Evolutionary conservation across 1,140 invertebrate genomes (phyloP).

Genomic region (Caenorhabditis inopinata): DNA sequence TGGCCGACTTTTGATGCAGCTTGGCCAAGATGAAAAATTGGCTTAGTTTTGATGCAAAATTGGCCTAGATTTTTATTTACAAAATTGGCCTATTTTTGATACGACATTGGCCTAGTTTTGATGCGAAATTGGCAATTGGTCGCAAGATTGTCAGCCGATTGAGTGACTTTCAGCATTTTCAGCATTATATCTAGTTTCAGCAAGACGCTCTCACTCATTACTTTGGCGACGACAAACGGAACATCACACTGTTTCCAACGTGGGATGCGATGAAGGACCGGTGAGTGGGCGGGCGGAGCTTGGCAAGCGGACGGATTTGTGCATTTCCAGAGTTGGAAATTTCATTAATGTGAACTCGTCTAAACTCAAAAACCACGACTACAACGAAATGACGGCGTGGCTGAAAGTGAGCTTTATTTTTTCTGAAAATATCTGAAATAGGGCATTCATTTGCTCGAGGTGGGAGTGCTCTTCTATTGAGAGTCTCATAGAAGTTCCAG

Average conservation of each 20-base stretch:
- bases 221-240: constrained; percentile 52
- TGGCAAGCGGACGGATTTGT: no score
- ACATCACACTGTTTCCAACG: constrained; percentile 54
- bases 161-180: neutral
- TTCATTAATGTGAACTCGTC: constrained; percentile 58
- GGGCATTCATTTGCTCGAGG: no score
- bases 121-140: neutral
- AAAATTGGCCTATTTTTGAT: no score
- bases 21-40: no score
- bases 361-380: constrained; percentile 61
- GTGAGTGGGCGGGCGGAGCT: no score
- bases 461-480: no score
- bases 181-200: constrained; percentile 37
- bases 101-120: no score
- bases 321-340: constrained; percentile 54
- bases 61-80: no score
- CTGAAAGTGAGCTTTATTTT: constrained; percentile 48
- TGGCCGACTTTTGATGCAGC: neutral
- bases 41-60: no score
- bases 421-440: no score
- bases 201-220: constrained; percentile 59
- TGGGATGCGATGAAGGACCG: constrained; percentile 56
- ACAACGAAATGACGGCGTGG: constrained; percentile 61
- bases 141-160: neutral
- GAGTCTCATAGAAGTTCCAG: no score